Evolutionary conservation across 1,140 invertebrate species (phyloP), one percentile per base, ranked within the genome.

Genomic region (Rhopalosiphum maidis): DNA sequence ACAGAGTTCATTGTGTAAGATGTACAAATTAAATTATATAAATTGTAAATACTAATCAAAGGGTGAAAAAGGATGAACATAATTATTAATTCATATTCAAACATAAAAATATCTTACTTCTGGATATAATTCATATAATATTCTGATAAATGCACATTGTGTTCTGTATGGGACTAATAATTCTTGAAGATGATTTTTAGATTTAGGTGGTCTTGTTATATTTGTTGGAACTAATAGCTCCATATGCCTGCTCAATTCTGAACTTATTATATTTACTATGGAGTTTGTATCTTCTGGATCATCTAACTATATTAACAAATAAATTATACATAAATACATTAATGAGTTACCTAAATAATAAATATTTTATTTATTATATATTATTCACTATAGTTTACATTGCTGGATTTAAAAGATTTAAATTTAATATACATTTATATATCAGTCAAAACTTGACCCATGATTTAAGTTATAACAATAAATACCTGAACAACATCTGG

Each of bases 131-230:
- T 93, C 91, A 25, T 30, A 5, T 55, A 93, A 86, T n/a, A 93
- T 86, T 86, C 91, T 93, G 7, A 93, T 93, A 83, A 93, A 93
- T 21, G 91, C 91, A 55, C 91, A 93, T 41, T 93, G 91, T 41
- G 43, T 55, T 54, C 48, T 48, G 37, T 93, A 93, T 30, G 77
- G 91, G 3, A 93, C 2, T 30, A 93, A n/a, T 55, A 93, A 21
- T 8, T 93, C 51, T 30, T 41, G 54, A 1, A 43, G 35, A 43
- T 37, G 15, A 8, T 86, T 9, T 37, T 85, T 82, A 41, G 25
- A 46, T 55, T 93, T 86, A 25, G 46, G 46, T n/a, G 91, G 91
- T 3, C 82, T 93, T 93, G 54, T 37, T 54, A 93, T 85, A 54
- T 93, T 93, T 48, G 48, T 85, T 37, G 37, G 30, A 21, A 93